These are phyloP conservation scores for Pampusana beccarii DNA, from an alignment of 2,113 vertebrate genomes.

Conservation along the genomic window DNA sequence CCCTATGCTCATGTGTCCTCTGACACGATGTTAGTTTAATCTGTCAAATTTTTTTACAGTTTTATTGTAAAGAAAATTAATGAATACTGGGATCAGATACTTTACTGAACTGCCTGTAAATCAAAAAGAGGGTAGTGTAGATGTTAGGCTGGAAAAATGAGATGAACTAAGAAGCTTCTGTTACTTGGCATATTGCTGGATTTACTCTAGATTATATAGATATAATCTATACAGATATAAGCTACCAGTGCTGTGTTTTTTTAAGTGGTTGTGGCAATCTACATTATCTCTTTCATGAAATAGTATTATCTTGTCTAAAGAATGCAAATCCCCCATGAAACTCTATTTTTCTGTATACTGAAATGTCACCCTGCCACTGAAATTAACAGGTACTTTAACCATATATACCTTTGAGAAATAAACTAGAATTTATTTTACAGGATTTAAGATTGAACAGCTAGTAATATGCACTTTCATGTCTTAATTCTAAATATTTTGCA, in stretches of 20 bases:
- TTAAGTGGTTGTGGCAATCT: background rate
- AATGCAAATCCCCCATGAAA: background rate
- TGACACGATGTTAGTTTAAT: background rate
- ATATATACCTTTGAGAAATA: background rate
- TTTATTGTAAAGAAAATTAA: constrained; percentile 28
- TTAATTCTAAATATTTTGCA: background rate
- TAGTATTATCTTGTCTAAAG: background rate
- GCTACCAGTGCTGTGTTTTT: background rate
- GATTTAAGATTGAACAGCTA: background rate
- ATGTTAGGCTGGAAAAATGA: background rate
- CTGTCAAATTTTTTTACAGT: background rate
- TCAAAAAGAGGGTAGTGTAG: background rate
- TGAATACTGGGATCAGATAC: background rate
- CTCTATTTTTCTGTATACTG: background rate
- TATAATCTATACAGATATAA: background rate
- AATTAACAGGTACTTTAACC: background rate
- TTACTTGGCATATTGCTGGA: background rate
- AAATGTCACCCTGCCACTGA: background rate
- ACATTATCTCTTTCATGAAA: background rate
- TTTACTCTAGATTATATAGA: background rate
- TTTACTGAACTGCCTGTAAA: constrained; percentile 3
- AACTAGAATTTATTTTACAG: background rate
- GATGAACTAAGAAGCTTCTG: background rate
- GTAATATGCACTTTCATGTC: background rate
- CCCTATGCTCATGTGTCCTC: background rate